Evolutionary conservation across 2,113 vertebrate genomes (phyloP).

Genomic region (Rynchops niger): DNA sequence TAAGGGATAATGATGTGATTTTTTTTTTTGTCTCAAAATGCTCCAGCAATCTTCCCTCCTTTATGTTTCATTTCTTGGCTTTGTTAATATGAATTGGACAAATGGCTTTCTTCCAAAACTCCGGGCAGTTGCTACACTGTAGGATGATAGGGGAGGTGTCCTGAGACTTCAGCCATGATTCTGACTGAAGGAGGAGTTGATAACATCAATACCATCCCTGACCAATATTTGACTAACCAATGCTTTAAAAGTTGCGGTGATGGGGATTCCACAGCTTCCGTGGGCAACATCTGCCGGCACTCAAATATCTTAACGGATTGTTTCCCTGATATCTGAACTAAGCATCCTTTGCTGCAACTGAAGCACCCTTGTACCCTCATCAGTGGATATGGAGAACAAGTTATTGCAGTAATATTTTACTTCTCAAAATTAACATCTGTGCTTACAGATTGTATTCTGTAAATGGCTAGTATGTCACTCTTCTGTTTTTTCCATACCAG

Average conservation of each 20-base stretch:
- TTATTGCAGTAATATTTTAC: not conserved
- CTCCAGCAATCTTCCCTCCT: not conserved
- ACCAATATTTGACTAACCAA: not conserved
- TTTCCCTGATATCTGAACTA: not conserved
- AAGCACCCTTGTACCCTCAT: not conserved
- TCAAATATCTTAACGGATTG: not conserved
- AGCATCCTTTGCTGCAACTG: not conserved
- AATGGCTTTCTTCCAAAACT: not conserved
- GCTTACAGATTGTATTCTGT: not conserved
- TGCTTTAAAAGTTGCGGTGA: not conserved
- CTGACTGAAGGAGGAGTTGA: not conserved
- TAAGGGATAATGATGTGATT: not conserved
- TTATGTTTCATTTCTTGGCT: not conserved
- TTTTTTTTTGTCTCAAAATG: not conserved
- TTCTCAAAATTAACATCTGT: not conserved
- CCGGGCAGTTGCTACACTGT: not conserved
- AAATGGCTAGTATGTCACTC: not conserved
- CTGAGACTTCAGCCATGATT: not conserved
- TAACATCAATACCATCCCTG: not conserved
- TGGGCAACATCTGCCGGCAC: accelerated
- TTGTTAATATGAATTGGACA: not conserved
- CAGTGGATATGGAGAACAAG: not conserved
- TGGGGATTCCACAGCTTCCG: not conserved
- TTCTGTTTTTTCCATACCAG: not conserved
- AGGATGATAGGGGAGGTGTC: not conserved